A percentile compares a stretch with the other conserved stretches of the same genome.
phyloP scores from a whole-genome alignment of 2,888 invertebrate species.

The Seira ritae region DNA sequence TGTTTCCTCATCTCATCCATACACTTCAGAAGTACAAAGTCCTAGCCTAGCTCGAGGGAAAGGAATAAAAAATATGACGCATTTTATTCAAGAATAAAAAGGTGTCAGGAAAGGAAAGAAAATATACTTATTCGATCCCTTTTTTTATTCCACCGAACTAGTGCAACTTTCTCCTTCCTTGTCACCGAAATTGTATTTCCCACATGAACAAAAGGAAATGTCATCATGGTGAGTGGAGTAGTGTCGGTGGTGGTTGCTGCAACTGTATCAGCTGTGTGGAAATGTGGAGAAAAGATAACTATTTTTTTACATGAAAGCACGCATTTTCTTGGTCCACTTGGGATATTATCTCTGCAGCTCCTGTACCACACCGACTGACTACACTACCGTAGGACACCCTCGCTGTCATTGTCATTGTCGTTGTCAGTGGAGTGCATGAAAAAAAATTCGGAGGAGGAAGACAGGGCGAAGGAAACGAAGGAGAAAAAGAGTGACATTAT shows the following conservation, averaged over 20 bases:
- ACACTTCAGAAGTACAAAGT: too few species aligned
- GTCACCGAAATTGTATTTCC: background rate
- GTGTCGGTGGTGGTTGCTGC: background rate
- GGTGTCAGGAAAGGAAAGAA: conserved; percentile 27
- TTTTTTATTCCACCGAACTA: background rate
- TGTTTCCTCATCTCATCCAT: too few species aligned
- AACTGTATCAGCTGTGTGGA: background rate
- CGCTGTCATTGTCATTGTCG: too few species aligned
- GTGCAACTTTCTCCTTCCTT: background rate
- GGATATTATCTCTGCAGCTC: conserved; percentile 17
- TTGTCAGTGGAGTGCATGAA: too few species aligned
- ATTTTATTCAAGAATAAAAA: conserved; percentile 54
- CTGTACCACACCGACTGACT: background rate
- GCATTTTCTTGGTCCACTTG: conserved; percentile 21
- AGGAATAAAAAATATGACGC: conserved; percentile 50
- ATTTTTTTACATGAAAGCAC: background rate
- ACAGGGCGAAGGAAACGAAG: background rate
- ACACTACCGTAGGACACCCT: too few species aligned
- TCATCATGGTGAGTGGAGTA: background rate
- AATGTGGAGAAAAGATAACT: conserved; percentile 11
- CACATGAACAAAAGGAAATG: background rate
- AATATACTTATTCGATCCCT: conserved; percentile 31
- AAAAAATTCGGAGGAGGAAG: conserved; percentile 22
- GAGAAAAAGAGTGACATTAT: too few species aligned
- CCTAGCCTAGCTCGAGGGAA: too few species aligned